These are phyloP conservation scores for Pristionchus arcanus DNA, from an alignment of 2,888 invertebrate species.

Conservation along the genomic window DNA sequence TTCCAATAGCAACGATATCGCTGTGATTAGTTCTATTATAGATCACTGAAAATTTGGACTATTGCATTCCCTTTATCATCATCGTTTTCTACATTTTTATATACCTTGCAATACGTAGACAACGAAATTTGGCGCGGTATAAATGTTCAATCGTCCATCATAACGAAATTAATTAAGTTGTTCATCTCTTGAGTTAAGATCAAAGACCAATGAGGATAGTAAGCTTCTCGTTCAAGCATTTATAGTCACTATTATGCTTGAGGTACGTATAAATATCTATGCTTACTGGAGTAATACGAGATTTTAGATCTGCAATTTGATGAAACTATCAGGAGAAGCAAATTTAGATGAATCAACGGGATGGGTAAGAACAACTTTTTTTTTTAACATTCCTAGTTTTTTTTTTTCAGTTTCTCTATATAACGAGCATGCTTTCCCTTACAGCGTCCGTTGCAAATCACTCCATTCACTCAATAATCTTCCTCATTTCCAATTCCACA, in stretches of 20 bases:
- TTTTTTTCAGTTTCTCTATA: background rate
- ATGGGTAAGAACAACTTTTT: background rate
- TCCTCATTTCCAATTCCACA: background rate
- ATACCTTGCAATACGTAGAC: background rate
- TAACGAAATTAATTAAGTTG: background rate
- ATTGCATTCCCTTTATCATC: background rate
- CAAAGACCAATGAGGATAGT: background rate
- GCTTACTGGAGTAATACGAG: too few relatives aligned
- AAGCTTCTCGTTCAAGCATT: background rate
- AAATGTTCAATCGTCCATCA: too few relatives aligned
- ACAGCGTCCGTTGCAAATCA: background rate
- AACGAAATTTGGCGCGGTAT: background rate
- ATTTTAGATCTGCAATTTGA: slow-evolving; percentile 2
- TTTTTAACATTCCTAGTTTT: background rate
- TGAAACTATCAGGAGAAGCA: background rate
- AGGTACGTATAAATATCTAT: background rate
- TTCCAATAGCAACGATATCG: too few relatives aligned
- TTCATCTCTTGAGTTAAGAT: background rate
- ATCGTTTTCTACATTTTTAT: background rate
- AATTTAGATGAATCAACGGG: background rate
- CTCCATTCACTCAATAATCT: background rate
- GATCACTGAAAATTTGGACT: background rate
- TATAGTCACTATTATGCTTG: background rate
- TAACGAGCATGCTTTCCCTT: background rate
- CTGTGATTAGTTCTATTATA: background rate